A percentile compares a stretch with the other conserved stretches of the same genome.
phyloP scores from a whole-genome alignment of 2,888 invertebrate species.

The Atrina japonica region DNA sequence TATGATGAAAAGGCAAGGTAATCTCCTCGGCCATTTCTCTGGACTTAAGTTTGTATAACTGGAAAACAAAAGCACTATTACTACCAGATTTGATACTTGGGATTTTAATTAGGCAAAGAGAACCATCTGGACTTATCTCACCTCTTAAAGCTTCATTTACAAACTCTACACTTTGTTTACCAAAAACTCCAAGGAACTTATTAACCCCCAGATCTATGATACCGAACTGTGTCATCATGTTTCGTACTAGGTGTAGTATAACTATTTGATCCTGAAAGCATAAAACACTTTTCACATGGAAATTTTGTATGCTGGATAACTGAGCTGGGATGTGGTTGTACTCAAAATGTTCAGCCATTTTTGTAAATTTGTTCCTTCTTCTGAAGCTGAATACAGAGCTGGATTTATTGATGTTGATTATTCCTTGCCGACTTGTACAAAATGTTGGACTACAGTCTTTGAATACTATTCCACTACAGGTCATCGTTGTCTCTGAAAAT shows the following conservation, averaged over 20 bases:
- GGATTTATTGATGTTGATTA: constrained; percentile 79
- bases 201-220: constrained; percentile 77
- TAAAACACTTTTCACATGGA: constrained; percentile 79
- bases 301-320: constrained; percentile 80
- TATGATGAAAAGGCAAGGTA: constrained; percentile 67
- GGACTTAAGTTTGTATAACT: constrained; percentile 75
- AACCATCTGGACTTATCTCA: constrained; percentile 78
- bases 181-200: constrained; percentile 79
- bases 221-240: constrained; percentile 79
- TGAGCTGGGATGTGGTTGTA: constrained; percentile 81
- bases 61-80: constrained; percentile 69
- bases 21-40: constrained; percentile 70
- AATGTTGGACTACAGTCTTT: constrained; percentile 80
- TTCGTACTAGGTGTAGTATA: constrained; percentile 77
- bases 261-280: constrained; percentile 77
- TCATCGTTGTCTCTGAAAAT: constrained; percentile 76
- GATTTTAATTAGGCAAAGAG: constrained; percentile 75
- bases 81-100: constrained; percentile 64
- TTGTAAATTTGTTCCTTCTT: constrained; percentile 78
- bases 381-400: constrained; percentile 78
- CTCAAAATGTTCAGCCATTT: constrained; percentile 81
- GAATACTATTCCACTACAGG: constrained; percentile 76
- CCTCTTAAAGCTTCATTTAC: constrained; percentile 76
- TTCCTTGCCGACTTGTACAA: constrained; percentile 79
- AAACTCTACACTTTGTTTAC: constrained; percentile 77